These are phyloP conservation scores for Clinocottus analis DNA, from an alignment of 2,113 vertebrate genomes.

Conservation along the genomic window DNA sequence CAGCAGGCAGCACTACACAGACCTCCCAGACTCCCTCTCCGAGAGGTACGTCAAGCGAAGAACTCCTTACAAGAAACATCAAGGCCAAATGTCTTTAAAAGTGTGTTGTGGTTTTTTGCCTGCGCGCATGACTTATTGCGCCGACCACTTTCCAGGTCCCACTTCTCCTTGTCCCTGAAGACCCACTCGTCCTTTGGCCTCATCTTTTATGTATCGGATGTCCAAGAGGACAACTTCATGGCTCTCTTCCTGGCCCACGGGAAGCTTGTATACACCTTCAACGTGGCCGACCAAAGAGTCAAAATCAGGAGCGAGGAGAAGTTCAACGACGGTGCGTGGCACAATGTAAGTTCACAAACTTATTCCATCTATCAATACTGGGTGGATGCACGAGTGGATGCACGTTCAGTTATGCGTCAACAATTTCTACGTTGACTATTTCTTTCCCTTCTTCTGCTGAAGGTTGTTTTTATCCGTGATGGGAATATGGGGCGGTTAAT, in stretches of 20 bases:
- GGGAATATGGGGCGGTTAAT: conserved; percentile 87
- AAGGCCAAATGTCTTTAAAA: conserved; percentile 17
- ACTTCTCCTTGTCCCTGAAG: conserved; percentile 92
- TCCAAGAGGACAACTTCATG: conserved; percentile 90
- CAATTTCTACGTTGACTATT: conserved; percentile 7
- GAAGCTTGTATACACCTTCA: conserved; percentile 90
- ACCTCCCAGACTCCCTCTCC: conserved; percentile 85
- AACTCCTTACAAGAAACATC: neutral
- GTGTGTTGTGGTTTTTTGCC: conserved; percentile 8
- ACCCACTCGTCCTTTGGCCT: conserved; percentile 91
- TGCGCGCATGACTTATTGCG: conserved; percentile 10
- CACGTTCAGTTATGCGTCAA: neutral
- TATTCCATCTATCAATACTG: neutral
- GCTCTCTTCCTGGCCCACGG: conserved; percentile 90
- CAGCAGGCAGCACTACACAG: conserved; percentile 90
- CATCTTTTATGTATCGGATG: conserved; percentile 91
- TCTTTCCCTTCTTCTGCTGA: conserved; percentile 31
- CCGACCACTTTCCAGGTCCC: conserved; percentile 82
- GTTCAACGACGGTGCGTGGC: conserved; percentile 92
- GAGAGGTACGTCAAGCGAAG: conserved; percentile 80
- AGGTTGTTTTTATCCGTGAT: conserved; percentile 90
- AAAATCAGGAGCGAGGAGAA: conserved; percentile 89
- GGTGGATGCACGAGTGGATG: neutral
- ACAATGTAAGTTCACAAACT: conserved; percentile 86
- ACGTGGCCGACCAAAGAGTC: conserved; percentile 86